Evolutionary conservation across 1,140 invertebrate genomes (phyloP).

Genomic region (Ladona fulva): DNA sequence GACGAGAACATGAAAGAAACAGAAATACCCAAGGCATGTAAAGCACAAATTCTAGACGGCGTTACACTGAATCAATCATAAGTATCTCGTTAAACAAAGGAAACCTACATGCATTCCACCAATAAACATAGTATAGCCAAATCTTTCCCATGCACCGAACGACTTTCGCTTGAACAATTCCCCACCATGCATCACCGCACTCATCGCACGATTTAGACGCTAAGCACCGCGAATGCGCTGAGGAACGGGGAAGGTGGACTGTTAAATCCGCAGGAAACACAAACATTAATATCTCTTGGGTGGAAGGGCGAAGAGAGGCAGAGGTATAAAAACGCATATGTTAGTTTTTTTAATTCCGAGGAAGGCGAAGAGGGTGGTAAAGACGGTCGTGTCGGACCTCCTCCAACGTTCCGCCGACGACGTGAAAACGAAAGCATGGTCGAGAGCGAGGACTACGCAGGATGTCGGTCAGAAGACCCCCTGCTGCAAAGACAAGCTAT

Average conservation of each 20-base stretch:
- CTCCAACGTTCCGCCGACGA: neutral
- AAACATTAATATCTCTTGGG: neutral
- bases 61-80: no score
- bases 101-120: neutral
- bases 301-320: no score
- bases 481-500: neutral
- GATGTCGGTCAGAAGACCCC: neutral
- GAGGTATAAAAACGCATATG: no score
- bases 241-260: neutral
- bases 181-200: neutral
- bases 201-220: neutral
- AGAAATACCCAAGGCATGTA: no score
- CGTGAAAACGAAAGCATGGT: neutral
- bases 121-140: neutral
- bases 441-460: neutral
- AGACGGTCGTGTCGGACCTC: neutral
- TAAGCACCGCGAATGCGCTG: neutral
- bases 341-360: no score
- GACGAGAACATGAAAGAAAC: no score
- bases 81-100: no score
- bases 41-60: no score
- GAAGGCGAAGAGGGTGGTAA: neutral
- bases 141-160: neutral
- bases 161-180: neutral
- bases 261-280: neutral